phyloP scores from a whole-genome alignment of 1,140 invertebrate genomes.

The Drosophila sulfurigaster region DNA sequence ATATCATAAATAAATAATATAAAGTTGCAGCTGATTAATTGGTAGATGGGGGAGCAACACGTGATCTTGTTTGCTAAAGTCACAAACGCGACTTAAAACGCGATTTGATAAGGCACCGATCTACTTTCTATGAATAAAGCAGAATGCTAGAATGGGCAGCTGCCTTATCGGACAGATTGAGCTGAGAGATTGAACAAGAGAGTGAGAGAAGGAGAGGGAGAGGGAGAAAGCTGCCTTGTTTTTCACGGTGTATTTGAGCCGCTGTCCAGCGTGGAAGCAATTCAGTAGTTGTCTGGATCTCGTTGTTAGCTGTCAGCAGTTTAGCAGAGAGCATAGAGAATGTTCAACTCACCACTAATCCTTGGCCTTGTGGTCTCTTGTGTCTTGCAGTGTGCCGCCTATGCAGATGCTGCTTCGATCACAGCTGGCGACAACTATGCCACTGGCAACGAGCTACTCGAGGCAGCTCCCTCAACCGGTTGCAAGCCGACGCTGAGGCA shows the following conservation, averaged over 20 bases:
- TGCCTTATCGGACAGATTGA: conserved; percentile 16
- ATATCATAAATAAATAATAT: background rate
- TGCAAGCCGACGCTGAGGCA: conserved; percentile 64
- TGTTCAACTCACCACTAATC: conserved; percentile 53
- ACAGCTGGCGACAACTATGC: conserved; percentile 24
- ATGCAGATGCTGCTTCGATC: conserved; percentile 58
- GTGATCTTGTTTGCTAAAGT: conserved; percentile 68
- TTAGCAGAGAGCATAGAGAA: background rate
- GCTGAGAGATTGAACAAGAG: background rate
- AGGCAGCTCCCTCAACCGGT: conserved; percentile 26
- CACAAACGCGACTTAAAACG: conserved; percentile 49
- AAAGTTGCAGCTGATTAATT: background rate
- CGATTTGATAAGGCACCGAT: conserved; percentile 26
- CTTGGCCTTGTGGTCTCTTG: conserved; percentile 47
- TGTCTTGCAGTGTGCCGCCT: conserved; percentile 73
- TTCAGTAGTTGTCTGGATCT: conserved; percentile 52
- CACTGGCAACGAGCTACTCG: conserved; percentile 59
- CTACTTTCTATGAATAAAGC: conserved; percentile 32
- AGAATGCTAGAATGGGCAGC: background rate
- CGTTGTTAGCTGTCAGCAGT: conserved; percentile 18
- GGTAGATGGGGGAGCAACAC: conserved; percentile 45
- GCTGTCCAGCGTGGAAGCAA: conserved; percentile 2
- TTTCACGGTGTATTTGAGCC: conserved; percentile 31
- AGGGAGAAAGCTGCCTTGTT: background rate
- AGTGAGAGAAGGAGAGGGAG: background rate